Percentiles rank a stretch among this genome's conserved stretches.
These are phyloP conservation scores for Alloscopus bannaensis DNA, from an alignment of 2,888 invertebrate species.

Conservation along the genomic window DNA sequence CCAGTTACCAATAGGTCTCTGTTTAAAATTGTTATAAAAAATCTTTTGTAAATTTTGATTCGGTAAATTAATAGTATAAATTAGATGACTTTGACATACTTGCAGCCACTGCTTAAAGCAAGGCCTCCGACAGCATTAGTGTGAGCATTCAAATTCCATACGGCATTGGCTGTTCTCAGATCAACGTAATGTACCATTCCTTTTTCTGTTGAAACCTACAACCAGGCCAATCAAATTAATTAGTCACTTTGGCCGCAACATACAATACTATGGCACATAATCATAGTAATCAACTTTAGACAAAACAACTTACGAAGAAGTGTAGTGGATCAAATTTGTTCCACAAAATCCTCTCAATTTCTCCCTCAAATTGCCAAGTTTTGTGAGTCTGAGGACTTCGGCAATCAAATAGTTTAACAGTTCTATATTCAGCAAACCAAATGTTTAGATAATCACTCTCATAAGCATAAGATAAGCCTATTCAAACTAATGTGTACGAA, in stretches of 20 bases:
- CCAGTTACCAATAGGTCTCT: constrained; percentile 82
- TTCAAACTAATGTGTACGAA: no score
- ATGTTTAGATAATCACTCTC: constrained; percentile 25
- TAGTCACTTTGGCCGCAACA: not conserved
- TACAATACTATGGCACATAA: not conserved
- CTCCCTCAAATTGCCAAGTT: constrained; percentile 85
- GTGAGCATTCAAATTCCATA: constrained; percentile 88
- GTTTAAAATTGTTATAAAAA: no score
- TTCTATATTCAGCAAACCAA: constrained; percentile 76
- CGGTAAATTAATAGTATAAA: not conserved
- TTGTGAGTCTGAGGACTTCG: constrained; percentile 80
- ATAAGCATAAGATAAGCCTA: constrained; percentile 32
- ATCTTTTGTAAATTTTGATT: no score
- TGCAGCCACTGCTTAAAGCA: constrained; percentile 66
- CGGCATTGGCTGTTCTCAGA: constrained; percentile 80
- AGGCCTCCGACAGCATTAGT: constrained; percentile 88
- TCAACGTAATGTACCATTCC: constrained; percentile 85
- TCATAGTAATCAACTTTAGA: not conserved
- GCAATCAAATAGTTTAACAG: constrained; percentile 88
- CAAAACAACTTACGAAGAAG: constrained; percentile 84
- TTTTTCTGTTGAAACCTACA: constrained; percentile 78
- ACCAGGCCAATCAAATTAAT: not conserved
- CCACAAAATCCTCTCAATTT: constrained; percentile 93
- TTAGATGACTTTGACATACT: constrained; percentile 10
- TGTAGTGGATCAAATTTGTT: constrained; percentile 86